phyloP scores from a whole-genome alignment of 2,797 vertebrate species.

The Coccyzus lansbergi region DNA sequence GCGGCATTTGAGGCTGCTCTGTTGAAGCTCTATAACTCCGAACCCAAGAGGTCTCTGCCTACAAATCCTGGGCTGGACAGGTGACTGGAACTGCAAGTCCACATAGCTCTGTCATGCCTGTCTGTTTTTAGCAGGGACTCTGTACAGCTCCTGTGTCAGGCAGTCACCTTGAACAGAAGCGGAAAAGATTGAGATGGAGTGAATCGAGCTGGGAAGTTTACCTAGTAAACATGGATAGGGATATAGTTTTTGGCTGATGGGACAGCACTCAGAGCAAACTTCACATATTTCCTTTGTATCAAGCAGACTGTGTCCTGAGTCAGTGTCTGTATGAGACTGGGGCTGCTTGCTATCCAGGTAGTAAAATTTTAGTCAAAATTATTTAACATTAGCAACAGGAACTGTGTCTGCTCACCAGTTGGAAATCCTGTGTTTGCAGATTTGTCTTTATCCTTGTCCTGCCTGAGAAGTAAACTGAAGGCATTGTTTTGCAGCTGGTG shows the following conservation, averaged over 20 bases:
- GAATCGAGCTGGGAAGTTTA: neutral
- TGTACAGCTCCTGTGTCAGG: neutral
- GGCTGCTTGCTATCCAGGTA: neutral
- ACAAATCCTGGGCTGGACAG: accelerated
- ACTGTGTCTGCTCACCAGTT: accelerated
- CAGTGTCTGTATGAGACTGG: neutral
- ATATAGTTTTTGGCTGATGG: neutral
- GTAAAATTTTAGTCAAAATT: neutral
- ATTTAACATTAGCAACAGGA: neutral
- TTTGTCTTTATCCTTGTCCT: neutral
- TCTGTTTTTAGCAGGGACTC: neutral
- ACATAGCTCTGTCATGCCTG: neutral
- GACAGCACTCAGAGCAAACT: neutral
- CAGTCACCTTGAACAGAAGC: neutral
- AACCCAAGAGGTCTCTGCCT: neutral
- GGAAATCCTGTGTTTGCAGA: neutral
- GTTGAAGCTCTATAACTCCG: neutral
- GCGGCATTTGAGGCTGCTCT: neutral
- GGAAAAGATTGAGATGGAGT: neutral
- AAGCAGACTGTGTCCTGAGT: neutral
- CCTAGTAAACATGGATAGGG: neutral
- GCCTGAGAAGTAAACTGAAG: neutral
- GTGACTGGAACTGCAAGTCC: neutral
- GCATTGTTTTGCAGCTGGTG: accelerated
- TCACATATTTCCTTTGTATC: accelerated